Conservation (phyloP, 1,140 invertebrate species). For the Danaus plexippus region DNA sequence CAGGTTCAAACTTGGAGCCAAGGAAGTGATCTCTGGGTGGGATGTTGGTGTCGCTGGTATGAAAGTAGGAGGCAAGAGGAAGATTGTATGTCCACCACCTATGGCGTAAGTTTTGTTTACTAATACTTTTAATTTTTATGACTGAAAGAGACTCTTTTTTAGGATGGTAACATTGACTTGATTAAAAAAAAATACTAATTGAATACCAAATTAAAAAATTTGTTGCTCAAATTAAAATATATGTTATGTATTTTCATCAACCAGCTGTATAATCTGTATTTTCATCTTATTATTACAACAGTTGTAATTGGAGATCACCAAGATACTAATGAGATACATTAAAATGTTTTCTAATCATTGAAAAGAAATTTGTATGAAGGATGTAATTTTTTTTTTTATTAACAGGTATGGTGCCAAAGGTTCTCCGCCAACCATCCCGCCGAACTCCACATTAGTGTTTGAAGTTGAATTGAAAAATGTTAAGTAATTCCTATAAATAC, state of each 20-base stretch:
- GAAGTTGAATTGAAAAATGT: conserved; percentile 90
- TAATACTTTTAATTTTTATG: background rate
- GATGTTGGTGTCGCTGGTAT: conserved; percentile 89
- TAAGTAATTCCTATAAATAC: conserved; percentile 70
- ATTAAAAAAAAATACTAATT: too few relatives aligned
- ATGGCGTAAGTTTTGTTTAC: conserved; percentile 79
- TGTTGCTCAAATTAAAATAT: too few relatives aligned
- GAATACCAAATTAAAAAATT: too few relatives aligned
- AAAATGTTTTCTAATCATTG: too few relatives aligned
- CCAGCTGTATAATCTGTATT: too few relatives aligned
- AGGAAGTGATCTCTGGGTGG: conserved; percentile 94
- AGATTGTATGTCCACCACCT: conserved; percentile 85
- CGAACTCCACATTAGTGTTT: conserved; percentile 87
- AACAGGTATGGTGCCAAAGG: conserved; percentile 86
- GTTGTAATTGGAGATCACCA: too few relatives aligned
- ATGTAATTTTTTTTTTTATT: conserved; percentile 24
- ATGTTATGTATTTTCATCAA: too few relatives aligned
- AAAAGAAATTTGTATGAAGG: too few relatives aligned
- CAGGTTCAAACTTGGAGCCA: conserved; percentile 86
- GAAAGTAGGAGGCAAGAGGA: conserved; percentile 94
- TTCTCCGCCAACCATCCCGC: conserved; percentile 86
- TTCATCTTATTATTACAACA: too few relatives aligned
- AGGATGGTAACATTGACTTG: too few relatives aligned
- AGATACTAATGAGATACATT: too few relatives aligned
- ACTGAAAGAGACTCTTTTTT: too few relatives aligned